Base-by-base conservation (phyloP, 2,888 invertebrate species). In the Shargacucullia verbasci region DNA sequence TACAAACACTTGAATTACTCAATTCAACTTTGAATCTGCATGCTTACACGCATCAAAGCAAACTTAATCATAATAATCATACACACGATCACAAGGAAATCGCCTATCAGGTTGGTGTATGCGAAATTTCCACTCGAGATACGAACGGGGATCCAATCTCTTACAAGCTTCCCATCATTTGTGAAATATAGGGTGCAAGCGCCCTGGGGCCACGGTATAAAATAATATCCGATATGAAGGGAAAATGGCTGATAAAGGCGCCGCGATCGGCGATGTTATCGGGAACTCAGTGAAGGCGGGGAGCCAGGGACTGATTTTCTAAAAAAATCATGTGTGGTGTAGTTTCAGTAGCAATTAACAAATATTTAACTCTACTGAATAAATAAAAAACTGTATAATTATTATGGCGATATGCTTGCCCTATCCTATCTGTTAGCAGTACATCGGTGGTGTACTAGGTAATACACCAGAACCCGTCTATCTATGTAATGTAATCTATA, bases 91-190 rank as follows among this genome's bases (percentile, higher is more conserved):
- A 60, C 57, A 56, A 60, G 72, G 54, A 76, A 63, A 76, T 71
- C 57, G 64, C 70, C 73, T 59, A 79, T 78, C 73, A 67, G 68
- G 73, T 73, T 59, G 79, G 63, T 79, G 81, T 81, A 85, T 84
- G 83, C 82, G 82, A 83, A 88, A 83, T 85, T 85, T 82, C 77
- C 81, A 80, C 81, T 81, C 79, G 81, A 81, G 82, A 81, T 84
- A 79, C 76, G 77, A 52, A 44, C 71, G 57, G 70, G 56, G 57
- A 54, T 76, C 71, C 73, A 67, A 72, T 78, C 72, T 67, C 68
- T 67, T 67, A 67, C 85, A 83, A 83, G 84, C 83, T 80, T 69
- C 80, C 78, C 80, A 81, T 84, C 81, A 81, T 85, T 83, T 80
- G 68, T 78, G 83, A 85, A 81, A 83, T 81, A 87, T 83, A 76